Conservation (phyloP, 2,113 vertebrate genomes). For the Oryzias javanicus region DNA sequence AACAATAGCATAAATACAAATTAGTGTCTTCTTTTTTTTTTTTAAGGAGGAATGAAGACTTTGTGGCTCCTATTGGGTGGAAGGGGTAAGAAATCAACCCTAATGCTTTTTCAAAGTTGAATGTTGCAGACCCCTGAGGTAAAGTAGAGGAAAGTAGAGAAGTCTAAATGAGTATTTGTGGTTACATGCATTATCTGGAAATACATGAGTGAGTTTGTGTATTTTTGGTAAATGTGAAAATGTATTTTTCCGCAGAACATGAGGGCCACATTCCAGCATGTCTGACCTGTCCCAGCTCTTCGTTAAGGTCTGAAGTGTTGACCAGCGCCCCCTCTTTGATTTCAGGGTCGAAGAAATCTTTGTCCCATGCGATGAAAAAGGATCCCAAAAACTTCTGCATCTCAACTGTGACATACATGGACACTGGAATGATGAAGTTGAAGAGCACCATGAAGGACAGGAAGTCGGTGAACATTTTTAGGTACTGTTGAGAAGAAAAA, state of each 20-base stretch:
- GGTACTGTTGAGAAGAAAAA: constrained; percentile 75
- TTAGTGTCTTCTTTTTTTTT: no score
- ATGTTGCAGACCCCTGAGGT: no score
- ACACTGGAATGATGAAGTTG: constrained; percentile 99
- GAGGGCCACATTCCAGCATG: neutral
- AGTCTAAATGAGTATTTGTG: no score
- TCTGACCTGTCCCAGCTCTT: constrained; percentile 95
- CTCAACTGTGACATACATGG: constrained; percentile 99
- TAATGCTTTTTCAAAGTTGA: no score
- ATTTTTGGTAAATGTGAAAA: neutral
- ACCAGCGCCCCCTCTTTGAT: constrained; percentile 93
- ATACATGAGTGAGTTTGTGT: no score
- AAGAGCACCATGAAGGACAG: constrained; percentile 99
- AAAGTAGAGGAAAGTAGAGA: no score
- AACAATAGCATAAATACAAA: no score
- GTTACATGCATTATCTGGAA: no score
- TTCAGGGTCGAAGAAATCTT: constrained; percentile 91
- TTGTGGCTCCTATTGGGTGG: no score
- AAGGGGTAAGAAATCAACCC: no score
- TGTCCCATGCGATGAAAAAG: constrained; percentile 98
- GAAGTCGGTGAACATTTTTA: constrained; percentile 98
- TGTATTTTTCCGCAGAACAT: neutral
- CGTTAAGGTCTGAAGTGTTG: constrained; percentile 97
- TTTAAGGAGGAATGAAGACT: no score
- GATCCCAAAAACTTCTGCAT: constrained; percentile 99